Conservation (phyloP, 2,113 vertebrate genomes). For the Alligator mississippiensis region DNA sequence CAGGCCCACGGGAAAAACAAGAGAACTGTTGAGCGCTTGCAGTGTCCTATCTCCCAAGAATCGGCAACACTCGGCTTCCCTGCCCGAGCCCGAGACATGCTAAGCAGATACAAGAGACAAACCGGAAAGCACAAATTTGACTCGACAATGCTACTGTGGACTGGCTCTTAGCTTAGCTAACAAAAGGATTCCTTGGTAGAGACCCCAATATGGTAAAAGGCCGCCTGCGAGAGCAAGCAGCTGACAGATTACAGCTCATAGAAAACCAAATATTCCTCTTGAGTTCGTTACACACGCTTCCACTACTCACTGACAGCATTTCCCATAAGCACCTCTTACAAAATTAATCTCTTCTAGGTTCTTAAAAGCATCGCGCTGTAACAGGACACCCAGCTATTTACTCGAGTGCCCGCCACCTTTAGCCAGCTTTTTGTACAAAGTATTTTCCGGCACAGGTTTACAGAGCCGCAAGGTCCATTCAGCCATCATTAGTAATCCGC, state of each 20-base stretch:
- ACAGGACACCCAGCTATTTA: not conserved
- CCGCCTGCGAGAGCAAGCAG: not conserved
- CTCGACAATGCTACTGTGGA: not conserved
- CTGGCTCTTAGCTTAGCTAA: accelerated
- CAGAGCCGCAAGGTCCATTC: not conserved
- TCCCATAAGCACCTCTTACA: not conserved
- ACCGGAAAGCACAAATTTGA: not conserved
- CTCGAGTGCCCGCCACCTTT: not conserved
- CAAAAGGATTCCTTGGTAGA: not conserved
- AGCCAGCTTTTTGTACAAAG: not conserved
- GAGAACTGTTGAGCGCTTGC: accelerated
- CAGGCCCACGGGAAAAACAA: not conserved
- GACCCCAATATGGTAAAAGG: accelerated
- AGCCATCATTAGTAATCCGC: not conserved
- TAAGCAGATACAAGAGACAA: accelerated
- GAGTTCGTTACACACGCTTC: accelerated
- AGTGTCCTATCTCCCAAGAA: not conserved
- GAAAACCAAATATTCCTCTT: too few relatives aligned
- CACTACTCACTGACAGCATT: not conserved
- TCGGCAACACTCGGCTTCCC: not conserved
- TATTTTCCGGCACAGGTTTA: not conserved
- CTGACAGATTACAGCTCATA: not conserved
- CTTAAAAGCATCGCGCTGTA: not conserved
- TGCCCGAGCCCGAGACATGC: not conserved
- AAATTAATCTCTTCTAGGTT: not conserved